Base-by-base conservation (phyloP, 2,797 vertebrate species). In the Spondyliosoma cantharus region DNA sequence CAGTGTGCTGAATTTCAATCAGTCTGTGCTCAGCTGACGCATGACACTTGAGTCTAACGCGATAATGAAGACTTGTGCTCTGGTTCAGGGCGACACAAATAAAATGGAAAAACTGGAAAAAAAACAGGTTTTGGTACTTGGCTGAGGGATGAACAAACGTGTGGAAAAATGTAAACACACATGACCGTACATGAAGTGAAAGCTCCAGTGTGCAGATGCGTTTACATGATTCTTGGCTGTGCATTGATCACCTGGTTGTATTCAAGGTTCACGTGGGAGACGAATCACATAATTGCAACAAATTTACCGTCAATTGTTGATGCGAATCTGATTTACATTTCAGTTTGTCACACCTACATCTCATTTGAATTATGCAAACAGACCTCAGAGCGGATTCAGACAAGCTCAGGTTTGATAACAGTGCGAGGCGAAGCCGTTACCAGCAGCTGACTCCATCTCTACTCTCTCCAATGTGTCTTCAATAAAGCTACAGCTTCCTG, bases 321-420 rank as follows among this genome's bases (percentile, higher is more conserved):
- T 24, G 4, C 68, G 22, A 14, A 62, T 65, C 7, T 50, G 16
- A 43, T 72, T 71, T 75, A 24, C 25, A 50, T 67, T 76, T 74
- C 5, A 42, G 0, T 67, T 65, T 60, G 24, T 74, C 50, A 32
- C 11, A 20, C 22, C 5, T 37, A 50, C n/a, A 56, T 12, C 4
- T 2, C 13, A 29, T 74, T 74, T 64, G 49, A 82, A 74, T 78
- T 22, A 49, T 57, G 48, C 49, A 78, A 70, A 78, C 32, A 57
- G 42, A 16, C 49, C 19, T 58, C 32, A 56, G 20, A 77, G 24
- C 25, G 71, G 20, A 43, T 22, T 62, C 25, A 32, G 0, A 45
- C 27, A 8, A 29, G n/a, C 32, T 58, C 24, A 63, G 37, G 29
- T 66, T 57, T 61, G 5, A 20, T 7, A 37, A 43, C 0, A 4